These are phyloP conservation scores for Diplazon laetatorius DNA, from an alignment of 2,888 invertebrate genomes.

Conservation along the genomic window DNA sequence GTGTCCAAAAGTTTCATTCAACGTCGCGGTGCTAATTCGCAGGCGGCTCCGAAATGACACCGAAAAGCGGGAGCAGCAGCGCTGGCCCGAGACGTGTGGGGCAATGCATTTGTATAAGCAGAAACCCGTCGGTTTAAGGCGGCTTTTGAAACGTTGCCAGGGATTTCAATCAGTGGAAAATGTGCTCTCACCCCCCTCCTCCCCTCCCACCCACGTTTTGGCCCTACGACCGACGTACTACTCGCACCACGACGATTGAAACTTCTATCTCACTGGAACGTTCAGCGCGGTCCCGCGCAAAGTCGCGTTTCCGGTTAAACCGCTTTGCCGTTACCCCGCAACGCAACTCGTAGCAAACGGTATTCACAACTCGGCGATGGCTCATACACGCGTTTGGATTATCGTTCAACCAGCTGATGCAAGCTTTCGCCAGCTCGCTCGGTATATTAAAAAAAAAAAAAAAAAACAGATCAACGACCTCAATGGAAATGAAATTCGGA, in stretches of 20 bases:
- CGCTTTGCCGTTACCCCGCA: constrained; percentile 22
- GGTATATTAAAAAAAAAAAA: background rate
- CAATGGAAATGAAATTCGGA: too few species aligned
- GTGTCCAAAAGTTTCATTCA: constrained; percentile 60
- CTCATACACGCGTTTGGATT: background rate
- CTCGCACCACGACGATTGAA: constrained; percentile 51
- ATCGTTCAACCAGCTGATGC: background rate
- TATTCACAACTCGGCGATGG: background rate
- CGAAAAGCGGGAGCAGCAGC: constrained; percentile 21
- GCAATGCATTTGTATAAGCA: constrained; percentile 56
- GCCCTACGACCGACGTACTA: constrained; percentile 39
- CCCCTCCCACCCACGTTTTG: too few species aligned
- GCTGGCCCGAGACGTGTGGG: constrained; percentile 25
- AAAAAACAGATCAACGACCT: too few species aligned
- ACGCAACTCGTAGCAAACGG: constrained; percentile 1
- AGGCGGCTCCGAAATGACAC: constrained; percentile 55
- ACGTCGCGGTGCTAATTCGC: constrained; percentile 62
- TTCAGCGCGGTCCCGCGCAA: constrained; percentile 14
- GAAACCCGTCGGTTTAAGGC: constrained; percentile 65
- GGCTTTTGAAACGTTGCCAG: constrained; percentile 77
- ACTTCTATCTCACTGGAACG: constrained; percentile 51
- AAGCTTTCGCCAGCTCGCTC: background rate
- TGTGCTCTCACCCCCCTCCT: constrained; percentile 50
- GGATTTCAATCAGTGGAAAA: constrained; percentile 76
- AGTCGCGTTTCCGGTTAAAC: constrained; percentile 47